phyloP scores from a whole-genome alignment of 2,797 vertebrate species.

The Staurois parvus region DNA sequence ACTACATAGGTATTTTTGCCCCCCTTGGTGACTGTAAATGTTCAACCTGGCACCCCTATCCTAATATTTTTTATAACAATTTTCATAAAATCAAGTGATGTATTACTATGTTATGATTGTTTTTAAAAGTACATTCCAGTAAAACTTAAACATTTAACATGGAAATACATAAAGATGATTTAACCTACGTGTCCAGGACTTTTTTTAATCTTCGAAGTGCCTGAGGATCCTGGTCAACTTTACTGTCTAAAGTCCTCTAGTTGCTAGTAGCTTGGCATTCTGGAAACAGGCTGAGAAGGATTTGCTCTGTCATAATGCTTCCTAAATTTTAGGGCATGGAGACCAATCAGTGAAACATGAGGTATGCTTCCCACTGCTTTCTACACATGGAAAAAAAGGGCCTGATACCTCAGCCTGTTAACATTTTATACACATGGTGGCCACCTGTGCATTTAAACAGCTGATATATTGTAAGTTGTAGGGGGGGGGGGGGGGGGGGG shows the following conservation, averaged over 20 bases:
- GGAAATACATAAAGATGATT: neutral
- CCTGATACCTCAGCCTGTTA: too few relatives aligned
- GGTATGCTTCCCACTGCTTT: too few relatives aligned
- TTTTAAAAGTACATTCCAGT: neutral
- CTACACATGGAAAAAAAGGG: too few relatives aligned
- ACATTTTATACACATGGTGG: too few relatives aligned
- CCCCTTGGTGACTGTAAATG: neutral
- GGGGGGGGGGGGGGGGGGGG: too few relatives aligned
- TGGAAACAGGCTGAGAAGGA: too few relatives aligned
- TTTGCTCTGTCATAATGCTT: too few relatives aligned
- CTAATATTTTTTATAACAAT: neutral
- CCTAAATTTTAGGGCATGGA: too few relatives aligned
- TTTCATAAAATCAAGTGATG: neutral
- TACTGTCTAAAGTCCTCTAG: neutral
- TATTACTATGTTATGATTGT: neutral
- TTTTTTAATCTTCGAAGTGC: neutral
- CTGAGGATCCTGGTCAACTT: neutral
- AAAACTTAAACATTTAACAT: neutral
- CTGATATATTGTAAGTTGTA: too few relatives aligned
- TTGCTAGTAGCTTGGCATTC: too few relatives aligned
- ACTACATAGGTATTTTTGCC: constrained; percentile 2
- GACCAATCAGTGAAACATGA: too few relatives aligned
- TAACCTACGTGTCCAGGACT: neutral
- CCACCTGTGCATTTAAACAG: neutral
- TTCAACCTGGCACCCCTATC: neutral